Evolutionary conservation across 2,797 vertebrate genomes (phyloP).

Genomic region (Aulostomus chinensis): DNA sequence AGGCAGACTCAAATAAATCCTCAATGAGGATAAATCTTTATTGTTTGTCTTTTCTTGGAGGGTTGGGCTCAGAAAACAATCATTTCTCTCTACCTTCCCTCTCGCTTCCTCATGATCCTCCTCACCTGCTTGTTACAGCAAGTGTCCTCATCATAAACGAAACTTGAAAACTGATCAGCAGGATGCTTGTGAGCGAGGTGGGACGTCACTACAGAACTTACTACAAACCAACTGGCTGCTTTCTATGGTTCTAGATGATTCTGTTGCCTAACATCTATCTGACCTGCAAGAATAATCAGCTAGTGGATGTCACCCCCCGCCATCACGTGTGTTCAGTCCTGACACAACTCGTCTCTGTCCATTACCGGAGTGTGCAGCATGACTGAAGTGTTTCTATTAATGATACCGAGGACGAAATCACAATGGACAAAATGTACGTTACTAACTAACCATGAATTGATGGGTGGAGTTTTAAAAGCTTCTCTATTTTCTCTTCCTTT

Average conservation of each 20-base stretch:
- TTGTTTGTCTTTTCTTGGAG: slow-evolving; percentile 60
- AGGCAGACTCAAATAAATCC: slow-evolving; percentile 77
- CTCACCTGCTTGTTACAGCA: slow-evolving; percentile 72
- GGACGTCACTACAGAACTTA: slow-evolving; percentile 66
- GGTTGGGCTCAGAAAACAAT: slow-evolving; percentile 75
- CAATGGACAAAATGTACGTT: slow-evolving; percentile 58
- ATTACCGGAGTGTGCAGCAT: slow-evolving; percentile 72
- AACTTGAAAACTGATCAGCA: slow-evolving; percentile 72
- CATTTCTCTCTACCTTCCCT: slow-evolving; percentile 67
- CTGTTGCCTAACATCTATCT: slow-evolving; percentile 61
- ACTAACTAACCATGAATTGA: slow-evolving; percentile 66
- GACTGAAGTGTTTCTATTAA: slow-evolving; percentile 78
- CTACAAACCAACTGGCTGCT: slow-evolving; percentile 77
- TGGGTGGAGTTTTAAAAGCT: slow-evolving; percentile 68
- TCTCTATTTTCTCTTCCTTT: slow-evolving; percentile 69
- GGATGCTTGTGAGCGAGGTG: slow-evolving; percentile 73
- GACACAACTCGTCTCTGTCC: slow-evolving; percentile 65
- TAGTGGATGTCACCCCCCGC: slow-evolving; percentile 38
- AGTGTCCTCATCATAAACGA: slow-evolving; percentile 75
- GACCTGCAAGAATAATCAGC: slow-evolving; percentile 44
- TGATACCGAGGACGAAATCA: slow-evolving; percentile 59
- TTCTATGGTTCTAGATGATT: slow-evolving; percentile 60
- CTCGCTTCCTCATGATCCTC: slow-evolving; percentile 66
- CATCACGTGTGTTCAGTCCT: slow-evolving; percentile 58
- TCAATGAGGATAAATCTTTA: slow-evolving; percentile 76